Percentiles rank a stretch among this genome's conserved stretches.
phyloP scores from a whole-genome alignment of 2,113 vertebrate genomes.

The Coryphaenoides rupestris region DNA sequence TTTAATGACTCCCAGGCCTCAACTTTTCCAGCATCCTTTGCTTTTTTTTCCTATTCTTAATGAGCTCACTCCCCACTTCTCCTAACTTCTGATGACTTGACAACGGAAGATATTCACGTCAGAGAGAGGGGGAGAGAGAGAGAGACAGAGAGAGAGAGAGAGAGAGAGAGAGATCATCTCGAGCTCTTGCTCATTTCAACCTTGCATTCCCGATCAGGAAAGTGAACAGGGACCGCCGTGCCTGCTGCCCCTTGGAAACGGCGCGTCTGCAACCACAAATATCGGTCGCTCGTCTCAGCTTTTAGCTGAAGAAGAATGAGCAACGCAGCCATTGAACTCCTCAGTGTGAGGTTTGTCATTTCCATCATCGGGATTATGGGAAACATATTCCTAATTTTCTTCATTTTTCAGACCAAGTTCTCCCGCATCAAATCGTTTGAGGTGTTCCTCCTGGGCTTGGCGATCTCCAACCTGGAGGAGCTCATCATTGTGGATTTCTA shows the following conservation, averaged over 20 bases:
- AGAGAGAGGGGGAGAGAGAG: slow-evolving; percentile 40
- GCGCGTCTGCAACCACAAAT: background rate
- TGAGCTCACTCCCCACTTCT: slow-evolving; percentile 35
- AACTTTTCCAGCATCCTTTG: slow-evolving; percentile 40
- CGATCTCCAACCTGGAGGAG: slow-evolving; percentile 62
- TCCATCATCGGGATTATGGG: slow-evolving; percentile 60
- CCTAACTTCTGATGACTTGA: slow-evolving; percentile 39
- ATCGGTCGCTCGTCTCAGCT: background rate
- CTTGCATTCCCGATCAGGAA: background rate
- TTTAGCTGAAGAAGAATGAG: slow-evolving; percentile 35
- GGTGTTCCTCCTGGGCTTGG: slow-evolving; percentile 65
- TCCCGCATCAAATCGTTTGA: slow-evolving; percentile 64
- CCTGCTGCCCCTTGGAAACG: background rate
- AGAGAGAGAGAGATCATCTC: background rate
- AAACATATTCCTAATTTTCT: slow-evolving; percentile 58
- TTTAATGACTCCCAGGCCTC: slow-evolving; percentile 64
- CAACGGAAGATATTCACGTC: slow-evolving; percentile 37
- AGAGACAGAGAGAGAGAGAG: background rate
- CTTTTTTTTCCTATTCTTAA: slow-evolving; percentile 49
- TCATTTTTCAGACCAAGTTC: slow-evolving; percentile 36
- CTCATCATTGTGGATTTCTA: slow-evolving; percentile 64
- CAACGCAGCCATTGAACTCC: slow-evolving; percentile 7
- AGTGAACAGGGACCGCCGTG: background rate
- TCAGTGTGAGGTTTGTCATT: slow-evolving; percentile 44
- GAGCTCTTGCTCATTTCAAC: background rate